phyloP scores from a whole-genome alignment of 92 coral and sea anemone species.

The Phenganax stokvisi region DNA sequence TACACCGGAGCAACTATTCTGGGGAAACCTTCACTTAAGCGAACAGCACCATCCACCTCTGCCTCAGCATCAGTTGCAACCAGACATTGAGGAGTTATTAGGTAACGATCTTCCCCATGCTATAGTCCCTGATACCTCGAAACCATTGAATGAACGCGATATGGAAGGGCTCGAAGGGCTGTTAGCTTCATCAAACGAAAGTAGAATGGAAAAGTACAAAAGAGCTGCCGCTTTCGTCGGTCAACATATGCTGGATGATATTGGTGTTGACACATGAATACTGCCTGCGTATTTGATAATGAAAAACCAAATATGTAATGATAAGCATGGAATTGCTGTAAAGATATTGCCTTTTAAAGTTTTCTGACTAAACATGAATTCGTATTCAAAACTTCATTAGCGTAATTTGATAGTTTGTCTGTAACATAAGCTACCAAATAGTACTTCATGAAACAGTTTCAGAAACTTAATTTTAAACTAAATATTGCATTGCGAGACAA shows the following conservation, averaged over 20 bases:
- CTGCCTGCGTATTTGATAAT: not conserved
- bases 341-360: too few species aligned
- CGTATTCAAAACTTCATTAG: too few species aligned
- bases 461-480: not conserved
- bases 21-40: constrained; percentile 40
- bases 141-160: not conserved
- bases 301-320: not conserved
- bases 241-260: not conserved
- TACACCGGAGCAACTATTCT: constrained; percentile 51
- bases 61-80: not conserved
- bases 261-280: not conserved
- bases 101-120: constrained; percentile 10
- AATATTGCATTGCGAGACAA: not conserved
- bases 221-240: not conserved
- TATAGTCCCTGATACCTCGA: not conserved
- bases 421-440: too few species aligned
- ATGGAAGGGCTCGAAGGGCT: not conserved
- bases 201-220: not conserved
- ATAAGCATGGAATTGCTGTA: too few species aligned
- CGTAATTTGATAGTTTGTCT: too few species aligned
- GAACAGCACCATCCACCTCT: not conserved
- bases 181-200: not conserved
- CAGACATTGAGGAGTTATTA: not conserved
- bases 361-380: too few species aligned
- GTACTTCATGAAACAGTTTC: not conserved